Conservation (phyloP, 2,797 vertebrate genomes). For the Malurus leucopterus region DNA sequence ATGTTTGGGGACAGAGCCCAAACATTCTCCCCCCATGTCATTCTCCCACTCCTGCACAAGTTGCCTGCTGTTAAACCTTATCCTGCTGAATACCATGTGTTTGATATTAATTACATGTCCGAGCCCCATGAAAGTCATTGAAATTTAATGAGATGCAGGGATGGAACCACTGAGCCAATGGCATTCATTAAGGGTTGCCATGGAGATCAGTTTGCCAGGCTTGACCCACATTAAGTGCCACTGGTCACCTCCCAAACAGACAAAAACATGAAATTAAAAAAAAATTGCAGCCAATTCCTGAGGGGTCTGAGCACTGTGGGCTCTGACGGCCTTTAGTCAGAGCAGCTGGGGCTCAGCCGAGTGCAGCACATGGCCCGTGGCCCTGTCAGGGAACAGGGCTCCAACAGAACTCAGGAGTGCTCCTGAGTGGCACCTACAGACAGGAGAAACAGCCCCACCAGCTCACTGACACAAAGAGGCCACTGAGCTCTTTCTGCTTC, state of each 20-base stretch:
- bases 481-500: neutral
- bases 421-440: neutral
- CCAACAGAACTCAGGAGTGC: neutral
- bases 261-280: conserved; percentile 59
- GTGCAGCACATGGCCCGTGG: neutral
- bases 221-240: conserved; percentile 70
- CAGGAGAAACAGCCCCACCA: neutral
- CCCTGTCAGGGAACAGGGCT: neutral
- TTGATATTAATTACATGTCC: conserved; percentile 70
- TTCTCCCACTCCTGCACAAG: neutral
- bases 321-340: neutral
- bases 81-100: conserved; percentile 62
- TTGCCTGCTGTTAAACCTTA: conserved; percentile 56
- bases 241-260: conserved; percentile 58
- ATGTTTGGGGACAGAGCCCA: conserved; percentile 8
- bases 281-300: conserved; percentile 42
- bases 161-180: conserved; percentile 65
- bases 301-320: conserved; percentile 11
- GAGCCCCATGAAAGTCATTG: conserved; percentile 65
- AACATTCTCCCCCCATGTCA: neutral
- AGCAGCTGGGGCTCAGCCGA: conserved; percentile 20
- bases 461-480: neutral
- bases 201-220: conserved; percentile 65
- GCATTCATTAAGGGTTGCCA: conserved; percentile 69
- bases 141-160: conserved; percentile 71